Base-by-base conservation (phyloP, 2,888 invertebrate genomes). In the Salpingus planirostris region DNA sequence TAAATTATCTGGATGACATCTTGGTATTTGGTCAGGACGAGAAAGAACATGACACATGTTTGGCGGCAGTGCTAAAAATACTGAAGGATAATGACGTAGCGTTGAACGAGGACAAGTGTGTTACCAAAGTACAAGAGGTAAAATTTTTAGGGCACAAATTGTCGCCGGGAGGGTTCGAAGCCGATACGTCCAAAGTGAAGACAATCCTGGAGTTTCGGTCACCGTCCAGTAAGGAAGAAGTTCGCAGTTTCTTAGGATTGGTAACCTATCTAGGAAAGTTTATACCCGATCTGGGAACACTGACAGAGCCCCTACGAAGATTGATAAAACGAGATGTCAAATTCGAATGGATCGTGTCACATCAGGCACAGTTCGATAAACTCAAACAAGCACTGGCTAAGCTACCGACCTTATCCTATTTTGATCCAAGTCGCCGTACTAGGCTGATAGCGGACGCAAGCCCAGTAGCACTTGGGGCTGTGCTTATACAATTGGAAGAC, bases 21-120 rank as follows among this genome's bases (percentile, higher is more conserved):
- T 38, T 59, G 8, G 30, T 56, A 3, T 55, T 40, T 43, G 55
- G 56, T 4, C 15, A 23, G 8, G 40, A 42, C 1, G 45, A 48
- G 34, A 32, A 36, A 21, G 50, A 56, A 15, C 55, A 55, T 38
- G 47, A 55, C 28, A 21, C 18, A 10, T 35, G 40, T n/a, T 32
- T 59, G n/a, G 10, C 4, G 10, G 10, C 5, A 11, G 10, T 23
- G 10, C 5, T 23, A 10, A 11, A 23, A 7, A 8, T 18, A 8
- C 23, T 23, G 5, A 5, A 23, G 10, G 10, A 23, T 5, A 23
- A 23, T 11, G 11, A 23, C 11, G 23, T 23, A 5, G 4, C 10
- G 4, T 11, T 23, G 11, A 23, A 23, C 23, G 4, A 5, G 11
- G 5, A 6, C 5, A 23, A 23, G 10, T 23, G 23, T 10, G 23